phyloP scores from a whole-genome alignment of 2,888 invertebrate species.

The Eupithecia subfuscata region DNA sequence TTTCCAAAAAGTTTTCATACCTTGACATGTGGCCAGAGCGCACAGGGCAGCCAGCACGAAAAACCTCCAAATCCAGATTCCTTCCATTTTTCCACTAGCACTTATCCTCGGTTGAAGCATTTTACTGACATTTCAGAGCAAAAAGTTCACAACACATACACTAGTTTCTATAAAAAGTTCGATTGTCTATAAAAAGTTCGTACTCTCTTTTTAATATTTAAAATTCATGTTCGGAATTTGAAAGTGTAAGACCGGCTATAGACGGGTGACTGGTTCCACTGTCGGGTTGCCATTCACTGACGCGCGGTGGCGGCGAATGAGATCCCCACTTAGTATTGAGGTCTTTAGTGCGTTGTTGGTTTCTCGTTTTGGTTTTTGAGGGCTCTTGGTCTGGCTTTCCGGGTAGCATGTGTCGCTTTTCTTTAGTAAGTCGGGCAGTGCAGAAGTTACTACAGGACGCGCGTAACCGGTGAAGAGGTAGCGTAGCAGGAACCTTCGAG shows the following conservation, averaged over 20 bases:
- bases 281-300: constrained; percentile 38
- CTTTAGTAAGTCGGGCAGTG: constrained; percentile 22
- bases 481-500: background rate
- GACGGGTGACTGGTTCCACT: constrained; percentile 35
- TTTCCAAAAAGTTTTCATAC: constrained; percentile 57
- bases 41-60: constrained; percentile 57
- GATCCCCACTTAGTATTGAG: constrained; percentile 44
- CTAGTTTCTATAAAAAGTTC: constrained; percentile 34
- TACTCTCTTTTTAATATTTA: constrained; percentile 24
- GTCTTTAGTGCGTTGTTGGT: constrained; percentile 38
- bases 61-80: constrained; percentile 61
- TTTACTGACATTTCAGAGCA: constrained; percentile 62
- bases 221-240: constrained; percentile 43
- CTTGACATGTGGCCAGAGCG: constrained; percentile 74
- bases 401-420: constrained; percentile 36
- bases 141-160: constrained; percentile 60
- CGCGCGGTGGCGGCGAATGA: constrained; percentile 23
- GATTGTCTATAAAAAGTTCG: constrained; percentile 15
- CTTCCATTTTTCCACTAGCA: constrained; percentile 65
- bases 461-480: background rate
- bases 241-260: constrained; percentile 38
- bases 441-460: background rate
- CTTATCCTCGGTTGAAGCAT: constrained; percentile 78
- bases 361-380: constrained; percentile 46
- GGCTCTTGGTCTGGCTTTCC: constrained; percentile 41